Base-by-base conservation (phyloP, 2,888 invertebrate species). In the Homarus gammarus region DNA sequence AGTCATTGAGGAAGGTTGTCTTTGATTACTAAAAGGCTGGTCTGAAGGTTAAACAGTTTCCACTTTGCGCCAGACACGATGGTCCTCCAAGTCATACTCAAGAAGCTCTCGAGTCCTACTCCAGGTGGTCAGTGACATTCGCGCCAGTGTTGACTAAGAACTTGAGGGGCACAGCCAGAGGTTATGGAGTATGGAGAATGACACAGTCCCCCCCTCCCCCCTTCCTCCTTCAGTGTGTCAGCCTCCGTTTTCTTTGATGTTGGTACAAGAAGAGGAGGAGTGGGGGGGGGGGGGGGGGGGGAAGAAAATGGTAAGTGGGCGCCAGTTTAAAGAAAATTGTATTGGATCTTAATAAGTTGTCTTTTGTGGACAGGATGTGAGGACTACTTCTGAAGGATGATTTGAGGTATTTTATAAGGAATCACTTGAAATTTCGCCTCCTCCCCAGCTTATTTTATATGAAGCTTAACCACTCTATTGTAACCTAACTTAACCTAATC, bases 1-100 rank as follows among this genome's bases (percentile, higher is more conserved):
- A 49, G 49, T 49, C 49, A 44, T 44, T 44, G 15, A 49, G 15
- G 15, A 49, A 15, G 15, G 49, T 49, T 49, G 73, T 40, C 38
- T 73, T 38, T 73, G 40, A 73, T 73, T 73, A n/a, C 73, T 38
- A 73, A 73, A 38, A 15, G 73, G 73, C 36, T 73, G 73, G 38
- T 38, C 38, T 27, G 73, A 73, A 73, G 38, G 73, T 73, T 73
- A 73, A 73, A 73, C 73, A 73, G 73, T 40, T n/a, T 18, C 73
- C 73, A 73, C 73, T 73, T 73, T n/a, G 8, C n/a, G 33, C 38
- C 18, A 8, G 40, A 40, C 36, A 18, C 38, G 73, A 38, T 73
- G 73, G 38, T 31, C 38, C 73, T 73, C 2, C 73, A 73, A 73
- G 73, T 73, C 73, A 73, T 40, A 73, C 33, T 73, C 33, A 38